Evolutionary conservation across 2,888 invertebrate genomes (phyloP).

Genomic region (Hartigia nigra): DNA sequence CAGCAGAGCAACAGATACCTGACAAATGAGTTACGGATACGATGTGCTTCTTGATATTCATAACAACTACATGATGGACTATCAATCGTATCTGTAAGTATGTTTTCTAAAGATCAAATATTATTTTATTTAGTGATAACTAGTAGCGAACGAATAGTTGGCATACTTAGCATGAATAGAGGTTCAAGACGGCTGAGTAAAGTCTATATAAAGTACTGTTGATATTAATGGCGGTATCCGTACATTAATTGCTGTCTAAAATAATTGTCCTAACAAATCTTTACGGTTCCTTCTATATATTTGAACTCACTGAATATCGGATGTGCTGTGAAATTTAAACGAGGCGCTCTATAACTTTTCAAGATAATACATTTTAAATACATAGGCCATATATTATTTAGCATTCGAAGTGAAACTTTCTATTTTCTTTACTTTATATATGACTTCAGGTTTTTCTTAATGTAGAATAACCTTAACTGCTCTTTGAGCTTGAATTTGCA

Average conservation of each 20-base stretch:
- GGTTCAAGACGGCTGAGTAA: not conserved
- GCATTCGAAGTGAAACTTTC: too few relatives aligned
- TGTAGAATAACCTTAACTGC: conserved; percentile 61
- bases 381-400: too few relatives aligned
- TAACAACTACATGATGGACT: conserved; percentile 54
- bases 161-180: not conserved
- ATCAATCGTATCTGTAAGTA: conserved; percentile 56
- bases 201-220: not conserved
- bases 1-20: conserved; percentile 49
- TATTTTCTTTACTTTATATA: not conserved
- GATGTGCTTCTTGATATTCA: conserved; percentile 47
- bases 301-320: too few relatives aligned
- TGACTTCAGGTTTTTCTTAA: not conserved
- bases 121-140: not conserved
- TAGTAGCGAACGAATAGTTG: not conserved
- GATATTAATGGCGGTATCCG: too few relatives aligned
- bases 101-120: conserved; percentile 56
- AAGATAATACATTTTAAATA: not conserved
- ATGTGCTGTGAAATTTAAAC: too few relatives aligned
- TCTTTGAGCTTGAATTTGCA: conserved; percentile 64
- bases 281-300: too few relatives aligned
- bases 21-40: conserved; percentile 45
- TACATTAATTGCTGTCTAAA: too few relatives aligned
- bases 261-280: too few relatives aligned
- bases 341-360: not conserved